Evolutionary conservation across 2,113 vertebrate species (phyloP), one percentile per base, ranked within the genome.

Genomic region (Hippocampus abdominalis): DNA sequence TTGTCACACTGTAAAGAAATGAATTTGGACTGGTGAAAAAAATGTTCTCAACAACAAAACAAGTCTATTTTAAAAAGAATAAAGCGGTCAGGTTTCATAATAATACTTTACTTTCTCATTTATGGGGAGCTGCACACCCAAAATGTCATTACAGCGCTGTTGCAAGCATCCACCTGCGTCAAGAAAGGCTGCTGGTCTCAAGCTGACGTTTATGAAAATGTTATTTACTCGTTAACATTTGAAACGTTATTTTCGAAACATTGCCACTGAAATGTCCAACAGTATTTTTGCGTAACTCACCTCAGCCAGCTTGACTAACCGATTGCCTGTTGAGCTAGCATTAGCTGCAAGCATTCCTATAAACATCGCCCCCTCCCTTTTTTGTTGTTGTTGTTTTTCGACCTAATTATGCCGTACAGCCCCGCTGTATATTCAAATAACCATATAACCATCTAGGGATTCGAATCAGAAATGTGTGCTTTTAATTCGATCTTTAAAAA

Each of bases 271-370:
- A 49, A 20, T 4, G 48, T 2, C 18, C 18, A 18, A 49, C 18
- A 18, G 23, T 21, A n/a, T 10, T 54, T 23, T 53, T 53, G 21
- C 57, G 27, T 32, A 60, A 8, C 7, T 60, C 16, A 32, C 57
- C 27, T 9, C 13, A 1, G 16, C 12, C 3, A 20, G 20, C 18
- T 4, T 2, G n/a, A 15, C 36, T 25, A 64, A 23, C 21, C 21
- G 3, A 10, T 9, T 25, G 25, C 9, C 48, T 25, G 51, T 51
- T 74, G 44, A 23, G 39, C 42, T 76, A 80, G 53, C 82, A 51
- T 73, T 74, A 72, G 71, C 72, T 6, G 54, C 48, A 65, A 76
- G 25, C 69, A 59, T 74, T 16, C 25, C 13, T 0, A 4, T 11
- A 70, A 75, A 75, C 67, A 49, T 25, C 7, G 3, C 21, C 0